Conservation (phyloP, 2,797 vertebrate genomes). For the Phalanger gymnotis region DNA sequence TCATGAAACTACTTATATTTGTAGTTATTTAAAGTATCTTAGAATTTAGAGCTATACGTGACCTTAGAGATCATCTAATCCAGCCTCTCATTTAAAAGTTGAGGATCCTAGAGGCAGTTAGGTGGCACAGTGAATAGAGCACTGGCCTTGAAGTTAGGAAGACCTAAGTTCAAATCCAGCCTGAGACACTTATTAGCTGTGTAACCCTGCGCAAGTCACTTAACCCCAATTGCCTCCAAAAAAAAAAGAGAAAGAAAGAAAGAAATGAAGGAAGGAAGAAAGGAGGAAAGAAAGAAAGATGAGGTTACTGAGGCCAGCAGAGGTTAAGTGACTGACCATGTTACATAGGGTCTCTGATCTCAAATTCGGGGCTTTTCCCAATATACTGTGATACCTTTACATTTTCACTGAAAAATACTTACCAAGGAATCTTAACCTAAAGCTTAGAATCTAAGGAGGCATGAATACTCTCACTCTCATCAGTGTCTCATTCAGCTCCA, state of each 20-base stretch:
- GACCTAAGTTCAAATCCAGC: neutral
- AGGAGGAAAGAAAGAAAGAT: neutral
- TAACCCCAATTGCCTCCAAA: neutral
- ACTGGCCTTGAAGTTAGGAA: neutral
- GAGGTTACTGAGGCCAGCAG: neutral
- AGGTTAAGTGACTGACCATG: neutral
- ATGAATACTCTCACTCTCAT: neutral
- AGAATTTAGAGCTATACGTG: neutral
- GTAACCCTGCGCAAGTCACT: neutral
- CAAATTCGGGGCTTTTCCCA: neutral
- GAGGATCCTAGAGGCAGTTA: neutral
- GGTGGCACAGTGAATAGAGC: neutral
- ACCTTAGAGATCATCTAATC: neutral
- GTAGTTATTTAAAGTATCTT: neutral
- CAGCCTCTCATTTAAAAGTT: neutral
- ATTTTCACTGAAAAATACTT: neutral
- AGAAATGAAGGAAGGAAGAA: too few relatives aligned
- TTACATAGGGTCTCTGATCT: neutral
- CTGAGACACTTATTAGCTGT: neutral
- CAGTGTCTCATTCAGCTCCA: neutral
- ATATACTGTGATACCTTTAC: neutral
- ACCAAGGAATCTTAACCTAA: neutral
- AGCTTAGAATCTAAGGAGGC: neutral
- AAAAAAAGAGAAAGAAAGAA: neutral
- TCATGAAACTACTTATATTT: neutral